These are phyloP conservation scores for Tetranychus cinnabarinus DNA, from an alignment of 1,140 invertebrate species.

Conservation along the genomic window DNA sequence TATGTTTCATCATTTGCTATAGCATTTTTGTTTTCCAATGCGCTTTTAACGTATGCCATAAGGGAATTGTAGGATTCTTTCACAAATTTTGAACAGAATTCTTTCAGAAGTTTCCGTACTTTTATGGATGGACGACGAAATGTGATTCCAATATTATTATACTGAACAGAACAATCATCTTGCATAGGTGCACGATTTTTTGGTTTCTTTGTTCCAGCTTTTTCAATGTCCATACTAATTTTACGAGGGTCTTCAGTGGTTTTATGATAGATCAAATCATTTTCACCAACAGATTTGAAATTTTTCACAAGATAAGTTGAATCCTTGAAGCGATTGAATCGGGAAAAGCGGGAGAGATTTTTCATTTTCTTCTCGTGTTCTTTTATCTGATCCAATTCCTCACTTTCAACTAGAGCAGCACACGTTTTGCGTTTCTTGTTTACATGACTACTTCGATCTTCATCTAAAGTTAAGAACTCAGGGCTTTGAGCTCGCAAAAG, in stretches of 20 bases:
- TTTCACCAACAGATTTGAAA: constrained; percentile 77
- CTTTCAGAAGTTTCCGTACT: constrained; percentile 62
- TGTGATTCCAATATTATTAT: constrained; percentile 5
- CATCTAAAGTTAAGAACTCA: constrained; percentile 9
- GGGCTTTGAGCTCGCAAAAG: constrained; percentile 37
- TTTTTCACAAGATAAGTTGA: constrained; percentile 40
- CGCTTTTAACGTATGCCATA: constrained; percentile 52
- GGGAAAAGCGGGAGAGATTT: neutral
- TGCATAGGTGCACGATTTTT: constrained; percentile 39
- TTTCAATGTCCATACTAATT: constrained; percentile 48
- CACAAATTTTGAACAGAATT: constrained; percentile 80
- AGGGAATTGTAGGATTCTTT: constrained; percentile 72
- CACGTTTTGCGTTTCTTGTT: constrained; percentile 2
- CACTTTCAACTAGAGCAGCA: constrained; percentile 39
- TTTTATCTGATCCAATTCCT: constrained; percentile 36
- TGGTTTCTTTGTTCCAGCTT: constrained; percentile 34
- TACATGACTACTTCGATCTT: constrained; percentile 1
- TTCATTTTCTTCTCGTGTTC: constrained; percentile 7
- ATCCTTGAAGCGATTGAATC: constrained; percentile 4
- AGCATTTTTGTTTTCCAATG: constrained; percentile 33
- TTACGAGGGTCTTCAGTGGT: constrained; percentile 45
- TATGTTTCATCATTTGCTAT: constrained; percentile 61
- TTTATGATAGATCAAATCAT: constrained; percentile 65
- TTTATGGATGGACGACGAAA: constrained; percentile 48
- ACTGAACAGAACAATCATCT: constrained; percentile 15